Base-by-base conservation (phyloP, 2,888 invertebrate species). In the Oeneis ivallda region DNA sequence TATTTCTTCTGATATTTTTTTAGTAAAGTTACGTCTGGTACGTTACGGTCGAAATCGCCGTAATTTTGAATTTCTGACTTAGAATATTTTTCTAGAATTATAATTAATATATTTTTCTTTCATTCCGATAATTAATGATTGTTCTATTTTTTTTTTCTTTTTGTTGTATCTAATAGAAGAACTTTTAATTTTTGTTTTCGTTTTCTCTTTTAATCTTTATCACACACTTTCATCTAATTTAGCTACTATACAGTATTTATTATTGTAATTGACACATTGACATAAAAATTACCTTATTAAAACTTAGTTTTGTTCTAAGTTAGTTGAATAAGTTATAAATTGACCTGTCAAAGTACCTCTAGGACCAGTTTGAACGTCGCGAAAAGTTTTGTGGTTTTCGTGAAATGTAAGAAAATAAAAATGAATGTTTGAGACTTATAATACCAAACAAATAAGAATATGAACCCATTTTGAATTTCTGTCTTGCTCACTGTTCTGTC, bases 11-110 rank as follows among this genome's bases (percentile, higher is more conserved):
- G 10, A 19, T 19, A n/a, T 8, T 17, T 15, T 34, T n/a, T 52
- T 52, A n/a, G 32, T 15, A 37, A 10, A 17, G 15, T 13, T 58
- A n/a, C 45, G 58, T 58, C 58, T 34, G 57, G 57, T 45, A 57
- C 43, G 43, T 57, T 45, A 32, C 32, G 32, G n/a, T 32, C 34
- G 15, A 34, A 58, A 11, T 45, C 34, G 34, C 8, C 15, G 6
- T 15, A n/a, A 32, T 34, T 15, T 45, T 15, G 5, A 58, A 32
- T 15, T 9, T 43, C 10, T 17, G 53, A 54, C 43, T 8, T 45
- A 9, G 26, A 34, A 15, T 45, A 39, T 41, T 56, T 37, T 39
- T 56, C 41, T 41, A 39, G 7, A 41, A 56, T 41, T 19, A 19
- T 56, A 26, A 26, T 41, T 41, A 13, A 34, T 8, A 47, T 47